Base-by-base conservation (phyloP, 2,888 invertebrate genomes). In the Ennomos fuscantarius region DNA sequence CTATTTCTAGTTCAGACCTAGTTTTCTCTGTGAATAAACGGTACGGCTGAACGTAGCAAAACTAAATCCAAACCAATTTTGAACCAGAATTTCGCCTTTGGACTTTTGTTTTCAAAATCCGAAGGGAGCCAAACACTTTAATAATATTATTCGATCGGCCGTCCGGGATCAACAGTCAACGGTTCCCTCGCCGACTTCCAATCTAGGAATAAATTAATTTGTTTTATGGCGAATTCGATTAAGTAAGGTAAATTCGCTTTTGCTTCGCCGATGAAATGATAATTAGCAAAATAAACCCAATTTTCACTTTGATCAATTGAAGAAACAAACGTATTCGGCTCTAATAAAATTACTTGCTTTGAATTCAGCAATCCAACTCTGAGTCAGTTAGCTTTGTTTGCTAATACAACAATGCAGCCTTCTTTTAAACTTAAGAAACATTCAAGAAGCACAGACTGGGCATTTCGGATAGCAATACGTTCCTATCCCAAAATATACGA, bases 241-340 rank as follows among this genome's bases (percentile, higher is more conserved):
- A 63, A 41, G 37, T 39, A 45, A 63, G 62, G 59, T 62, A 59
- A 53, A 59, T 53, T 62, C 55, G 15, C 42, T 44, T 43, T 54
- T 48, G 41, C 53, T 39, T 42, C 39, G 40, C 45, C 46, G 12
- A 37, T 41, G 41, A 48, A 57, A 55, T 48, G 40, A 51, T 57
- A 62, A 62, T 62, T 55, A 62, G 55, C 48, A 55, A 57, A 55
- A 64, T 57, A 57, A 60, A 62, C 62, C 57, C 52, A 55, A 64
- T 60, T 64, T 57, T 44, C 55, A 52, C 50, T 60, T 56, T 60
- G 55, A 62, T 59, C 52, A 60, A 58, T 55, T 54, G 50, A 61
- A 52, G 55, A 53, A 54, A 58, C 54, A 61, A 56, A 55, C 44
- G 37, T 55, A 53, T 60, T 47, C 46, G n/a, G 55, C 41, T 10